Evolutionary conservation across 64 coral and sea anemone species (phyloP), one percentile per base, ranked within the genome.

Genomic region (Anthopleura sola): DNA sequence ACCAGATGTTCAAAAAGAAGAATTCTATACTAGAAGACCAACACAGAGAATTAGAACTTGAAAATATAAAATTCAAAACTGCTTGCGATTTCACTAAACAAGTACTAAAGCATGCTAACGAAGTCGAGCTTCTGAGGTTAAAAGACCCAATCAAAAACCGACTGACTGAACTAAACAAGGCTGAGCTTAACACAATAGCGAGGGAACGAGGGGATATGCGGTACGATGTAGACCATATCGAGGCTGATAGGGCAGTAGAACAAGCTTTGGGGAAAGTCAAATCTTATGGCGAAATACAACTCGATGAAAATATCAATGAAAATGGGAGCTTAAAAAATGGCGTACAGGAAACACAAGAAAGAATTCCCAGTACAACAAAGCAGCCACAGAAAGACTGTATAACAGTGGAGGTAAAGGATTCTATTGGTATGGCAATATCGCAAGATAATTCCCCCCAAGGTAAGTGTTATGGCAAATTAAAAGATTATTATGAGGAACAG

Each of bases 61-160:
- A 92, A 29, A 82, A 86, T 47, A 81, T 89, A 20, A 89, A 48
- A 39, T 89, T 97, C 17, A 92, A 86, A 58, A 86, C 87, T 2
- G 94, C 80, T 78, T 92, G 83, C n/a, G 94, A 97, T 19, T 97
- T 97, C 55, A 89, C 94, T 0, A 53, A 79, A 49, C 94, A 97
- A 82, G 90, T 97, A 62, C 56, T 97, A 37, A 92, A 89, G 36
- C 92, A 89, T 64, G 91, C 87, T 13, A 97, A 97, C 58, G 94
- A 97, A 55, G 94, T 97, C 1, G 94, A 97, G 39, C 68, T 97
- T 38, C 36, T 97, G 29, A 86, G 83, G 26, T 83, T 93, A 20
- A 97, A 89, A 79, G 74, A 55, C 0, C 83, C 69, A 14, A 92
- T 97, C n/a, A 92, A 56, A 32, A 60, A 90, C 44, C 86, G 94